Conservation (phyloP, 2,113 vertebrate species). For the Dipodomys merriami region DNA sequence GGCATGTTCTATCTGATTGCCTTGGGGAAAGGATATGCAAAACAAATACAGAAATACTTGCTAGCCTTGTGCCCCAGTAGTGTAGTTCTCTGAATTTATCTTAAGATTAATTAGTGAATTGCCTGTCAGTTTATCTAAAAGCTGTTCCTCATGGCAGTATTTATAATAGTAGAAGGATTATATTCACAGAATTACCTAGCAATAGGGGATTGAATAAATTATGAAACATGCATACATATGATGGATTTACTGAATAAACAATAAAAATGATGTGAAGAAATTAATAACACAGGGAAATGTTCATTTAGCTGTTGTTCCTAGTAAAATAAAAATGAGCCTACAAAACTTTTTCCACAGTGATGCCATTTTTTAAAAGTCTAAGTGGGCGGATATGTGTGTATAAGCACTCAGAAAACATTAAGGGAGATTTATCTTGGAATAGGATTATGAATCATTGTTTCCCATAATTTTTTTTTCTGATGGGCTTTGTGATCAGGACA, state of each 20-base stretch:
- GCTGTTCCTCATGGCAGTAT: constrained; percentile 4
- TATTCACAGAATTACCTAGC: background rate
- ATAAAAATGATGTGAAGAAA: constrained; percentile 27
- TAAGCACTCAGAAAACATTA: constrained; percentile 29
- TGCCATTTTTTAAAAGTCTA: background rate
- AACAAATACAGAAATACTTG: background rate
- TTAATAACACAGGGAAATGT: background rate
- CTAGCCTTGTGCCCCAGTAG: background rate
- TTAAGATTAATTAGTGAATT: constrained; percentile 6
- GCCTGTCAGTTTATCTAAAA: background rate
- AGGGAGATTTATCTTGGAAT: constrained; percentile 1
- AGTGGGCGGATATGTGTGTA: background rate
- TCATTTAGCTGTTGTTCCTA: constrained; percentile 19
- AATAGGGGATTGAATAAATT: constrained; percentile 19
- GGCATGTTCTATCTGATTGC: background rate
- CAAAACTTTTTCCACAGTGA: background rate
- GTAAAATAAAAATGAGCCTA: background rate
- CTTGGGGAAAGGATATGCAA: background rate
- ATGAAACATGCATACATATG: background rate
- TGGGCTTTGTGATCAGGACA: constrained; percentile 1
- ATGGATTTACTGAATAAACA: constrained; percentile 38
- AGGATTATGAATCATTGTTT: constrained; percentile 15
- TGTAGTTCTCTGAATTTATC: background rate
- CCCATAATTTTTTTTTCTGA: background rate
- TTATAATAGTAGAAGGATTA: constrained; percentile 10